Base-by-base conservation (phyloP, 2,113 vertebrate species). In the Eptatretus burgeri region DNA sequence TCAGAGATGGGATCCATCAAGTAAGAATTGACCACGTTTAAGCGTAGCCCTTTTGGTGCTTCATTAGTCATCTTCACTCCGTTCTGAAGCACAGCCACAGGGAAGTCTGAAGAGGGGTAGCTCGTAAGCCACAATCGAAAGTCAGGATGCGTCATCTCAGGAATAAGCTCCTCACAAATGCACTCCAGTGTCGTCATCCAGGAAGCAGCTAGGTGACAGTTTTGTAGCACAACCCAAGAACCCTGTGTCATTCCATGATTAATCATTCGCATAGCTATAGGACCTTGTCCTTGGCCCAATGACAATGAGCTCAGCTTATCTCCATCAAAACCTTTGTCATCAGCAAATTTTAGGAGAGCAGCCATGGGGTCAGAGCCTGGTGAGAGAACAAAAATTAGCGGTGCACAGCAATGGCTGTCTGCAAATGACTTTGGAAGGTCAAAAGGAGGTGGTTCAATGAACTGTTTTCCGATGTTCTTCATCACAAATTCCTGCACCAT, bases 21-120 rank as follows among this genome's bases (percentile, higher is more conserved):
- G 73, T 85, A 82, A 0, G 78, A 88, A 63, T 78, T 77, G 11
- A 80, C 75, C 20, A 88, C 79, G 68, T 85, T 87, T 63, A 81
- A 71, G 16, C 79, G 76, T 63, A 85, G 75, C 17, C 85, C 83
- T 73, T 85, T 87, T 0, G 83, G 84, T 1, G 81, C 81, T 67
- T 89, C 83, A 1, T 82, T 86, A 66, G 83, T 91, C 81, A 86
- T 87, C 70, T 93, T 85, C 65, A 86, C 82, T 4, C 81, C 82
- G 1, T 84, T 84, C 74, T 89, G 83, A 62, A 86, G 79, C 14
- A 87, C 79, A 1, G 82, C 76, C 68, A 86, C 83, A 0, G 82
- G 83, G 71, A 86, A 88, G 10, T 76, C 80, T 53, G 79, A 75
- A 51, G 80, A 82, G 0, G 82, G 81, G 73, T 86, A 89, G 73